Conservation (phyloP, 2,113 vertebrate genomes). For the Amphiprion ocellaris region DNA sequence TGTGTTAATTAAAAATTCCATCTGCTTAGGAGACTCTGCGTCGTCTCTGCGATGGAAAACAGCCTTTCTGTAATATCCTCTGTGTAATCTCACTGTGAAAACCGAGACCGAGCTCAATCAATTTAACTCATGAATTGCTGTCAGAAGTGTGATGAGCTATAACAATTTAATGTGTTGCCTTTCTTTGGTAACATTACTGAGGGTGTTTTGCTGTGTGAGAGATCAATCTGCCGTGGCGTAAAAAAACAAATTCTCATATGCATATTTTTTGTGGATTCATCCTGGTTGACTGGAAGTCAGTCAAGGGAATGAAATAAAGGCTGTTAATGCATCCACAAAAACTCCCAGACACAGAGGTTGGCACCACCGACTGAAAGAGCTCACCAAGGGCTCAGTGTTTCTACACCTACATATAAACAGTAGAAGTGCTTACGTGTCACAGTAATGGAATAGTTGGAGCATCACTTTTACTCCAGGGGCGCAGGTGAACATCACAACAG, state of each 20-base stretch:
- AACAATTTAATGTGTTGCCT: conserved; percentile 55
- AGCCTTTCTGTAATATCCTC: conserved; percentile 66
- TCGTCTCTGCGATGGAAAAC: conserved; percentile 68
- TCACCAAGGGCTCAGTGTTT: conserved; percentile 5
- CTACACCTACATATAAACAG: conserved; percentile 37
- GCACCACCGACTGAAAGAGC: conserved; percentile 29
- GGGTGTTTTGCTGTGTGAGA: conserved; percentile 10
- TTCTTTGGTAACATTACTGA: conserved; percentile 43
- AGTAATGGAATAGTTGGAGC: neutral
- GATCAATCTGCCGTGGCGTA: conserved; percentile 26
- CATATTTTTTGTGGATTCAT: conserved; percentile 5
- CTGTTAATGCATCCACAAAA: conserved; percentile 31
- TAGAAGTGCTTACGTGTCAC: conserved; percentile 4
- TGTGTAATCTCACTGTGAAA: conserved; percentile 65
- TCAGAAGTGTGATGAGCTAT: conserved; percentile 61
- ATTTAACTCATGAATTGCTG: conserved; percentile 69
- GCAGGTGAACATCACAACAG: neutral
- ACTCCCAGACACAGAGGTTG: conserved; percentile 23
- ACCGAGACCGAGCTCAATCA: conserved; percentile 59
- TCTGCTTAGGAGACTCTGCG: conserved; percentile 76
- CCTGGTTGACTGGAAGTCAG: neutral
- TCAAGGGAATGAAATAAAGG: conserved; percentile 21
- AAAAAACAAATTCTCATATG: conserved; percentile 3
- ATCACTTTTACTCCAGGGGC: neutral
- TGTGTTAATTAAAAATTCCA: conserved; percentile 81